phyloP scores from a whole-genome alignment of 2,113 vertebrate species.

The Centrocercus urophasianus region DNA sequence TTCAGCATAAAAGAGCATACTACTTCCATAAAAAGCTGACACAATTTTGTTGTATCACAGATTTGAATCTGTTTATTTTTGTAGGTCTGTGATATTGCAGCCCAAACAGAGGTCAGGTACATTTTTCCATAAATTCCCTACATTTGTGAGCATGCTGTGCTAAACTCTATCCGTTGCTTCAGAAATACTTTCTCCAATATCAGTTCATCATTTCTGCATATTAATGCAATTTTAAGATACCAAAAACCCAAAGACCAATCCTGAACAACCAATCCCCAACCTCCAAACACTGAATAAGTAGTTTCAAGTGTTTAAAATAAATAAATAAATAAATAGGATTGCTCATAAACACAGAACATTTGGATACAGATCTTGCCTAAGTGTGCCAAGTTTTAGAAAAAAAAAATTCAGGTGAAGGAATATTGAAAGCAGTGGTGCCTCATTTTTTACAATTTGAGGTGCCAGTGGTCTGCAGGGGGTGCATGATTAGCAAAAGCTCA shows the following conservation, averaged over 20 bases:
- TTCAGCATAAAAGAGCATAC: neutral
- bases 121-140: neutral
- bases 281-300: neutral
- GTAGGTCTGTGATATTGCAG: neutral
- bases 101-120: fast-evolving
- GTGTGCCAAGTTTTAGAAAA: neutral
- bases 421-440: neutral
- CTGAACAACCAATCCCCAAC: neutral
- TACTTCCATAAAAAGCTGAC: neutral
- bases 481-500: slow-evolving; percentile 9
- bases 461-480: neutral
- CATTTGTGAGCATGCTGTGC: fast-evolving
- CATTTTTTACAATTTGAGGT: neutral
- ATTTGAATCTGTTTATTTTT: neutral
- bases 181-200: neutral
- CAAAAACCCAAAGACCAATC: neutral
- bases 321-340: too few species aligned
- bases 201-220: neutral
- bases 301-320: neutral
- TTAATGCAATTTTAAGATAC: neutral
- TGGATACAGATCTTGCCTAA: neutral
- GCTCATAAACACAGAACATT: neutral
- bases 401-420: neutral
- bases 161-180: neutral
- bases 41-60: neutral